phyloP scores from a whole-genome alignment of 1,140 invertebrate genomes.

The Calycopis cecrops region DNA sequence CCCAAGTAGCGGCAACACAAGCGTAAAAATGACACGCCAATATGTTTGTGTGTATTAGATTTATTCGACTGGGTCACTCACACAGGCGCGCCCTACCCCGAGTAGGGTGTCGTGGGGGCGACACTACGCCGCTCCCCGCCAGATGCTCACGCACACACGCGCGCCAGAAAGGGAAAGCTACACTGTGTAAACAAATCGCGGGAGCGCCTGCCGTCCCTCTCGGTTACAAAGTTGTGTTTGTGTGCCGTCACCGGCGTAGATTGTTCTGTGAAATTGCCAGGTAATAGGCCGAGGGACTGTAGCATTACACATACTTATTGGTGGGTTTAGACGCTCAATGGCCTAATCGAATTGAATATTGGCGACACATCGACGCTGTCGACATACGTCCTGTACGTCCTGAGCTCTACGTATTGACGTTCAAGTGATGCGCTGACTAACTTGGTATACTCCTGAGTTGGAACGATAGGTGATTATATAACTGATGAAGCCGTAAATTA shows the following conservation, averaged over 20 bases:
- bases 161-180: slow-evolving; percentile 66
- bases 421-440: no score
- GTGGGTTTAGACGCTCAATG: slow-evolving; percentile 59
- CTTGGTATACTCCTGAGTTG: no score
- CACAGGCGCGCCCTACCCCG: slow-evolving; percentile 52
- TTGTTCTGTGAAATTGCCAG: slow-evolving; percentile 74
- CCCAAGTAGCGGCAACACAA: slow-evolving; percentile 71
- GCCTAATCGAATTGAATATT: slow-evolving; percentile 68
- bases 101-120: slow-evolving; percentile 57
- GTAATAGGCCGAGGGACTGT: slow-evolving; percentile 71
- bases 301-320: slow-evolving; percentile 71
- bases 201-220: slow-evolving; percentile 53
- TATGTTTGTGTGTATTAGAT: slow-evolving; percentile 74
- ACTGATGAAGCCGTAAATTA: no score
- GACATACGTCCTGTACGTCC: slow-evolving; percentile 21
- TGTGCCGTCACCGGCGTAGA: slow-evolving; percentile 67
- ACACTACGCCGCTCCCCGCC: slow-evolving; percentile 52
- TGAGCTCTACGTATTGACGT: no score
- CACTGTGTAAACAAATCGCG: slow-evolving; percentile 71
- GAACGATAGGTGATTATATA: no score
- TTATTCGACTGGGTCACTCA: slow-evolving; percentile 73
- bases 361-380: slow-evolving; percentile 47
- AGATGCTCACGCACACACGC: slow-evolving; percentile 64
- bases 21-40: slow-evolving; percentile 74
- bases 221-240: slow-evolving; percentile 55